phyloP scores from a whole-genome alignment of 2,888 invertebrate species.

The Cataglyphis livida region DNA sequence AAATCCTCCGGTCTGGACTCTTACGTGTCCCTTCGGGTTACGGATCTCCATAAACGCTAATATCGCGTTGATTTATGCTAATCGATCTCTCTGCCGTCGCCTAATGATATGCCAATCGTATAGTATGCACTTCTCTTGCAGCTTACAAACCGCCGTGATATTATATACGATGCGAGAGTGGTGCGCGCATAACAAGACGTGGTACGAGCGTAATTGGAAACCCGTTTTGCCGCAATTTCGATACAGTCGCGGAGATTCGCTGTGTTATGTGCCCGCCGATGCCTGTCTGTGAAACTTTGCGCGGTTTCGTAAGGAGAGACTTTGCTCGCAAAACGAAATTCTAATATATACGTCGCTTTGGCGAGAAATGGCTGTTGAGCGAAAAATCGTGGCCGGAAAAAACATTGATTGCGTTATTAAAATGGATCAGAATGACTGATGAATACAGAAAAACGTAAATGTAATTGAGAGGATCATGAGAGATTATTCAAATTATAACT shows the following conservation, averaged over 20 bases:
- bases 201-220: constrained; percentile 67
- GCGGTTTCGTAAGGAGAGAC: constrained; percentile 46
- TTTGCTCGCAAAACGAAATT: constrained; percentile 40
- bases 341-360: constrained; percentile 3
- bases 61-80: constrained; percentile 75
- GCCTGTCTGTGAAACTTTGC: constrained; percentile 31
- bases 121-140: constrained; percentile 51
- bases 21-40: constrained; percentile 58
- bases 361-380: background rate
- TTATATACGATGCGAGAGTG: constrained; percentile 28
- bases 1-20: constrained; percentile 28
- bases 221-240: constrained; percentile 68
- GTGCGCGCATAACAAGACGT: background rate
- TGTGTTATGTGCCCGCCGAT: constrained; percentile 22
- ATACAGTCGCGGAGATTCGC: constrained; percentile 61
- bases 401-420: background rate
- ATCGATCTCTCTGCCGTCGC: constrained; percentile 67
- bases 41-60: constrained; percentile 59
- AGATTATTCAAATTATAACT: background rate
- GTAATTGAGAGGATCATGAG: background rate
- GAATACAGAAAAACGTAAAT: background rate
- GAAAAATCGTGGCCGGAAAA: background rate
- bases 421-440: background rate
- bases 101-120: constrained; percentile 68
- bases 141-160: constrained; percentile 35